Conservation (phyloP, 1,140 invertebrate species). For the Nasonia vitripennis region DNA sequence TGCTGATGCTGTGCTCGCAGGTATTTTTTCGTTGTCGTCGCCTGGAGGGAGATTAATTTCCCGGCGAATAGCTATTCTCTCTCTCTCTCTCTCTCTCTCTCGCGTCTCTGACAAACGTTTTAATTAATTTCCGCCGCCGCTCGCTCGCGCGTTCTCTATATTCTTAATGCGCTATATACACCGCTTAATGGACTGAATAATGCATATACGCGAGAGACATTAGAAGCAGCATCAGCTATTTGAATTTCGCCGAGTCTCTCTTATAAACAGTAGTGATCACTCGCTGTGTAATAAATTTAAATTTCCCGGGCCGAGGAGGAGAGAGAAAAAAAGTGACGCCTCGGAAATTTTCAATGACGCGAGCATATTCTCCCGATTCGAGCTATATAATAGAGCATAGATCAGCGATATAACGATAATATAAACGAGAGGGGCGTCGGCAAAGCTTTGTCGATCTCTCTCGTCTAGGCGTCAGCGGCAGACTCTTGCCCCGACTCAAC, state of each 20-base stretch:
- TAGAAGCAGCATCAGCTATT: not conserved
- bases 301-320: not conserved
- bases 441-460: constrained; percentile 7
- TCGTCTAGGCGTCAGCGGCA: constrained; percentile 38
- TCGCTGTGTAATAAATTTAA: not conserved
- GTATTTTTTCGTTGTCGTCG: too few species aligned
- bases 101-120: not conserved
- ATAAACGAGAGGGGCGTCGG: not conserved
- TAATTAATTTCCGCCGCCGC: not conserved
- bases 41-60: not conserved
- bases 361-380: too few species aligned
- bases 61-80: not conserved
- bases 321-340: not conserved
- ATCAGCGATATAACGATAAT: constrained; percentile 12
- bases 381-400: not conserved
- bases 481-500: constrained; percentile 19
- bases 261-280: not conserved
- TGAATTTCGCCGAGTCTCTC: not conserved
- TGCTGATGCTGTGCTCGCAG: too few species aligned
- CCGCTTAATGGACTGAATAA: not conserved
- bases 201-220: not conserved
- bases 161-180: not conserved
- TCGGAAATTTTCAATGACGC: constrained; percentile 20
- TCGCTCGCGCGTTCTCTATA: too few species aligned
- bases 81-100: too few species aligned